Conservation (phyloP, 2,797 vertebrate species). For the Schizopygopsis pylzovi region DNA sequence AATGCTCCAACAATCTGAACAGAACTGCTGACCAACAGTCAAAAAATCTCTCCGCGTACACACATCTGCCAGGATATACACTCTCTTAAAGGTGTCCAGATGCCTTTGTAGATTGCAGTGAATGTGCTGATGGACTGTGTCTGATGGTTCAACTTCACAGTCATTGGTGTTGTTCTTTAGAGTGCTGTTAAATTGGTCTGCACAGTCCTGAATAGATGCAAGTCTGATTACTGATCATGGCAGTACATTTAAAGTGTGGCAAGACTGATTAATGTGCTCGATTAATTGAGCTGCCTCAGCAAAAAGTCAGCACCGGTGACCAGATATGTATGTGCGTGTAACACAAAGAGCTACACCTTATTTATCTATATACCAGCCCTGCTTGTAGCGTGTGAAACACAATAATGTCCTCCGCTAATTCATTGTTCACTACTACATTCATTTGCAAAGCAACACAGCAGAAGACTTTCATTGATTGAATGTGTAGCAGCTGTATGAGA, state of each 20-base stretch:
- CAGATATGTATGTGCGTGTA: neutral
- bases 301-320: neutral
- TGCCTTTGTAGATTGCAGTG: conserved; percentile 15
- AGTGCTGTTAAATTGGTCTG: conserved; percentile 72
- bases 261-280: conserved; percentile 36
- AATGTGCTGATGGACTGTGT: conserved; percentile 2
- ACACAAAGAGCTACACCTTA: neutral
- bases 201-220: conserved; percentile 67
- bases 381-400: neutral
- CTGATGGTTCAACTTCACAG: neutral
- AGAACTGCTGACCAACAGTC: neutral
- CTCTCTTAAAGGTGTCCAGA: neutral
- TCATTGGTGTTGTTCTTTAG: neutral
- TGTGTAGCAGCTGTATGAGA: neutral
- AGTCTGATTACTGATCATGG: conserved; percentile 68
- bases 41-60: neutral
- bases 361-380: neutral
- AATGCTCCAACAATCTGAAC: neutral
- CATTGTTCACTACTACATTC: neutral
- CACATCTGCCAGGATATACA: neutral
- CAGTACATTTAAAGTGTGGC: conserved; percentile 66
- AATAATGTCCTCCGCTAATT: neutral
- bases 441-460: neutral
- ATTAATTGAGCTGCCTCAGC: conserved; percentile 39
- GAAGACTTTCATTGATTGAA: neutral